Base-by-base conservation (phyloP, 2,888 invertebrate species). In the Diaphora mendica region DNA sequence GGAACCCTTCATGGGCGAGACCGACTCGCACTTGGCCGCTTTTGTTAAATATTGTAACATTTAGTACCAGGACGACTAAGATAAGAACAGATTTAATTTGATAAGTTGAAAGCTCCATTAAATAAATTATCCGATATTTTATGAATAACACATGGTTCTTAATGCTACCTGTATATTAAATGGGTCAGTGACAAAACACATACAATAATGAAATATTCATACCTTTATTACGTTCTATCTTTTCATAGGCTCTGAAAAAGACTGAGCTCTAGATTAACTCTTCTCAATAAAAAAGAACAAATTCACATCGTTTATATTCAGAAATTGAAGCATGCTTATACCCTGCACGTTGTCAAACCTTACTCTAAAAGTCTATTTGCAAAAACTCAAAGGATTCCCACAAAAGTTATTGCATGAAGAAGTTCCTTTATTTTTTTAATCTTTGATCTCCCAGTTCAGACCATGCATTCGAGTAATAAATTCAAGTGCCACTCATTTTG, bases 281-380 rank as follows among this genome's bases (percentile, higher is more conserved):
- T 48, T 23, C 23, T 13, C 23, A 67, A 33, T 48, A 33, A 48
- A 67, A n/a, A 23, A 67, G 17, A 48, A 44, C 8, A 20, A 23
- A 33, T 48, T 11, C 30, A 44, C 17, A 44, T 30, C 5, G 44
- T n/a, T 67, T 8, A 8, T 67, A 30, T 48, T 48, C 48, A 2
- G 30, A 48, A 48, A 8, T 67, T 67, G 33, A 48, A 48, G 11
- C 67, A 33, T 23, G 13, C 67, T 67, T 33, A 30, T 17, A 7
- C 30, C 71, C 68, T 72, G 71, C 26, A 76, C 68, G 64, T 76
- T 83, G 75, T 77, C 79, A 75, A 74, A 82, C 81, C 79, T 77
- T 77, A 75, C 77, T 79, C 84, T 71, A 71, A 71, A 70, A 64
- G 73, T 79, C 82, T 82, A 84, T 84, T 82, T 76, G 70, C 26